Percentiles rank a stretch among this genome's conserved stretches.
These are phyloP conservation scores for Kryphioiulus occultus DNA, from an alignment of 2,888 invertebrate genomes.

Conservation along the genomic window DNA sequence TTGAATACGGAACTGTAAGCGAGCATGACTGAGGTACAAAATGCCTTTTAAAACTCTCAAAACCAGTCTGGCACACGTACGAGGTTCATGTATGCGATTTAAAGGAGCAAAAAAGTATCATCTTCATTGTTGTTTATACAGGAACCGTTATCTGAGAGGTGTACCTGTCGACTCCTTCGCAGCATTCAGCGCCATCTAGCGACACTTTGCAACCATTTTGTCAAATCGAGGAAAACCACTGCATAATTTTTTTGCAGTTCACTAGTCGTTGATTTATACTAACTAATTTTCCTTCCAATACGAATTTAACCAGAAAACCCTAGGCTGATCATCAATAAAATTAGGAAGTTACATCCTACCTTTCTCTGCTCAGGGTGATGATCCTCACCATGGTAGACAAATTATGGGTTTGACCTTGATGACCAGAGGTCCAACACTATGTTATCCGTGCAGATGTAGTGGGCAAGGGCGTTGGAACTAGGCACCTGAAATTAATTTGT, in stretches of 20 bases:
- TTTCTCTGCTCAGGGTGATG: neutral
- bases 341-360: neutral
- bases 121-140: neutral
- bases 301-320: neutral
- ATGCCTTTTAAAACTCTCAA: neutral
- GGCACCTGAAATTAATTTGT: neutral
- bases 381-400: neutral
- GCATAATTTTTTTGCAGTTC: too few species aligned
- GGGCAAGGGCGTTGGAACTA: neutral
- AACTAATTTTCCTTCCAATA: too few species aligned
- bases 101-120: neutral
- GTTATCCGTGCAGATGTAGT: neutral
- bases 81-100: too few species aligned
- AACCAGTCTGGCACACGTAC: neutral
- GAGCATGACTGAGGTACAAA: neutral
- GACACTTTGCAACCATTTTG: neutral
- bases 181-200: neutral
- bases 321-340: neutral
- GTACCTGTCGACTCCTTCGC: neutral
- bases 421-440: neutral
- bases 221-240: neutral
- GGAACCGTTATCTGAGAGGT: neutral
- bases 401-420: neutral
- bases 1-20: neutral
- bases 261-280: too few species aligned